Evolutionary conservation across 1,140 invertebrate species (phyloP).

Genomic region (Ceratoteleas bidentatus): DNA sequence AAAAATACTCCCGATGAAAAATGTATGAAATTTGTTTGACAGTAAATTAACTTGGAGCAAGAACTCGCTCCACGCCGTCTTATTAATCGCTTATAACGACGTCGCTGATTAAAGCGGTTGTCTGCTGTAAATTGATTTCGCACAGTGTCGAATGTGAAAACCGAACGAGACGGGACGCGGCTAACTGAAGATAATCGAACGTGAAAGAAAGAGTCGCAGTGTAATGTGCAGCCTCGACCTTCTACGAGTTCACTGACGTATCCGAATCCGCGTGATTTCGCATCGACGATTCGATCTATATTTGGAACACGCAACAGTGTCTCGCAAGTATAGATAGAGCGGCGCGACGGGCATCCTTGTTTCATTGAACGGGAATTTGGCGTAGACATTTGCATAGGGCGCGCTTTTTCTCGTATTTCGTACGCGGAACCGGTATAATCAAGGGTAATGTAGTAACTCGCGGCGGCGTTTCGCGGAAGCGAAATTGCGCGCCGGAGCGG

Average conservation of each 20-base stretch:
- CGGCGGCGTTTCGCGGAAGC: too few relatives aligned
- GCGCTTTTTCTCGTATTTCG: neutral
- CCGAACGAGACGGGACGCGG: slow-evolving; percentile 19
- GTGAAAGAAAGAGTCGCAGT: slow-evolving; percentile 56
- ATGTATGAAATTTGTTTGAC: too few relatives aligned
- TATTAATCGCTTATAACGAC: neutral
- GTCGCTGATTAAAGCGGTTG: slow-evolving; percentile 17
- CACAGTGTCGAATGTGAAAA: slow-evolving; percentile 8
- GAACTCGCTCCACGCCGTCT: too few relatives aligned
- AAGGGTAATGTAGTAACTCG: too few relatives aligned
- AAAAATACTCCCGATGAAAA: too few relatives aligned
- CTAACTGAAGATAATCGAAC: slow-evolving; percentile 55
- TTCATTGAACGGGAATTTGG: slow-evolving; percentile 12
- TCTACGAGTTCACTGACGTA: slow-evolving; percentile 65
- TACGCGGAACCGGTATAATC: too few relatives aligned
- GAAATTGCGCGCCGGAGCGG: too few relatives aligned
- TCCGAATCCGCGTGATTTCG: slow-evolving; percentile 63
- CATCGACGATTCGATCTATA: slow-evolving; percentile 59
- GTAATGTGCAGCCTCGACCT: slow-evolving; percentile 62
- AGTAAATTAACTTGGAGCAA: too few relatives aligned
- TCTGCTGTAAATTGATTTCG: slow-evolving; percentile 19
- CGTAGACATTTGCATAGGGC: slow-evolving; percentile 9
- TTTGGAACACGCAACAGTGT: slow-evolving; percentile 60
- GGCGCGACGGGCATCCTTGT: slow-evolving; percentile 8
- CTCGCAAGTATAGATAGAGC: slow-evolving; percentile 29